Base-by-base conservation (phyloP, 2,797 vertebrate species). In the Propithecus deckenii region DNA sequence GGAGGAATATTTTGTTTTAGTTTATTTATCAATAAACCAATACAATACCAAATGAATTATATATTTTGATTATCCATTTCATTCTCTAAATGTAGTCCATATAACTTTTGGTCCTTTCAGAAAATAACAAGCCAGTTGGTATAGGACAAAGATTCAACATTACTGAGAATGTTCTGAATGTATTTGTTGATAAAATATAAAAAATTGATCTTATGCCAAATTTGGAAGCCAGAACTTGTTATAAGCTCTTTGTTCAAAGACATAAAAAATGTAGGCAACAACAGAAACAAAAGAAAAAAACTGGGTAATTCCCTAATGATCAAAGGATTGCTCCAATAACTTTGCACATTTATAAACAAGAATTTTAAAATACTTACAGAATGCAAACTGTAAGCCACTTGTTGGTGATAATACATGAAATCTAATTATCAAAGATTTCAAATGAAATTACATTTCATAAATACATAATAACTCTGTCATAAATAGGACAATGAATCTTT, bases 371-470 rank as follows among this genome's bases (percentile, higher is more conserved):
- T 85, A 67, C 28, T 94, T 86, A 30, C 17, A 86, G 46, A 85
- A 71, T 81, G 3, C 32, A 93, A 50, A 95, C 23, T 67, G 18
- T 92, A 84, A 67, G 38, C 43, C 13, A 59, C 32, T 83, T 72
- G 32, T 43, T 92, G 48, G n/a, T 80, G 46, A 86, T 84, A 80
- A 50, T 67, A 94, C 38, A 72, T 88, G 48, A 76, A 80, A 75
- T 74, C 1, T 38, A 86, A 86, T 65, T 35, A 84, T 63, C 78
- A 6, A 65, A 85, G n/a, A 41, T 7, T 1, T 96, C 18, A 96
- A 79, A 43, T 95, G 79, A 65, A 57, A 79, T 88, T 83, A 35
- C 15, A 46, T 80, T 90, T 92, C 88, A 80, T 52, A 96, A 92
- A 48, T 81, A 67, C 20, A 48, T 71, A 57, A 81, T n/a, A 80